These are phyloP conservation scores for Pipistrellus pipistrellus DNA, from an alignment of 2,797 vertebrate genomes.

Conservation along the genomic window DNA sequence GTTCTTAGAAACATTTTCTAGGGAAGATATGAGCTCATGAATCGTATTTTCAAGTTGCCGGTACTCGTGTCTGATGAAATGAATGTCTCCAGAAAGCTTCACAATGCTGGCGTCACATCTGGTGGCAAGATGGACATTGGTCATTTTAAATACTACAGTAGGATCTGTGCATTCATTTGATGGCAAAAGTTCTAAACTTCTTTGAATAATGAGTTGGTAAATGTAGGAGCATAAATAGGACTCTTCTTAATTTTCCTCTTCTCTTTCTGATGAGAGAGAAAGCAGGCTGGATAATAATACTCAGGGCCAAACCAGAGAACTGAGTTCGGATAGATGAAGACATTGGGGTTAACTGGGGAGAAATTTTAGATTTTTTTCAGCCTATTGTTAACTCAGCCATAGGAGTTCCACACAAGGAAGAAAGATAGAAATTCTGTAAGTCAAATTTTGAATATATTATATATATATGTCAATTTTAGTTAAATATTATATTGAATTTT, in stretches of 20 bases:
- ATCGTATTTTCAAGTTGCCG: conserved; percentile 89
- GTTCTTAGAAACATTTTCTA: conserved; percentile 87
- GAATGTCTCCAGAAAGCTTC: conserved; percentile 89
- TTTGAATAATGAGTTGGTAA: background rate
- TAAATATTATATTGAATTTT: conserved; percentile 8
- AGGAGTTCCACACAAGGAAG: background rate
- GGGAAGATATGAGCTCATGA: conserved; percentile 84
- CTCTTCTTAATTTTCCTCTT: conserved; percentile 13
- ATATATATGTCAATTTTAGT: background rate
- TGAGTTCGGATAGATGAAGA: background rate
- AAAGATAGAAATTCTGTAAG: background rate
- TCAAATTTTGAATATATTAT: background rate
- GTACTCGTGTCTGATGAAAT: conserved; percentile 83
- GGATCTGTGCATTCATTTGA: background rate
- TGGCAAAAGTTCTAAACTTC: background rate
- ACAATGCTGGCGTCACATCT: conserved; percentile 93
- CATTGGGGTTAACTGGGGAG: background rate
- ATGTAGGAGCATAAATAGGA: background rate
- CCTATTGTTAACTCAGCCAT: background rate
- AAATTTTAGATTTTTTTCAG: conserved; percentile 42
- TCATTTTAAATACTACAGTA: background rate
- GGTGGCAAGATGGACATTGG: conserved; percentile 51
- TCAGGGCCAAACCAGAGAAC: background rate
- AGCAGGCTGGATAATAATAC: background rate
- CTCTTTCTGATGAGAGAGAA: background rate